Evolutionary conservation across 2,113 vertebrate genomes (phyloP).

Genomic region (Calyptommatus sinebrachiatus): DNA sequence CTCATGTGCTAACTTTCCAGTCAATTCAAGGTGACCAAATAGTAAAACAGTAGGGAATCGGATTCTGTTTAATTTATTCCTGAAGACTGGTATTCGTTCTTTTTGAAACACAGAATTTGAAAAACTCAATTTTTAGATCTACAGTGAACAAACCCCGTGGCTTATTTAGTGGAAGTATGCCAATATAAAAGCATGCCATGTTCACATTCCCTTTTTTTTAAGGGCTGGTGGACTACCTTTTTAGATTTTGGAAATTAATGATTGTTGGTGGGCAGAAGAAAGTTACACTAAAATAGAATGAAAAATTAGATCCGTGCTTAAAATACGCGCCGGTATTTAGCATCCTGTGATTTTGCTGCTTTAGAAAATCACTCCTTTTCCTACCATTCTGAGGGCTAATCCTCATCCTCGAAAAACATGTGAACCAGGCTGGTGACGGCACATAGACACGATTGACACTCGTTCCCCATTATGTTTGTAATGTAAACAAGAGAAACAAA

Average conservation of each 20-base stretch:
- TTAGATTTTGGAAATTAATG: neutral
- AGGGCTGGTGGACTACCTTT: neutral
- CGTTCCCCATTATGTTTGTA: neutral
- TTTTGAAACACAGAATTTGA: neutral
- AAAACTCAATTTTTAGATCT: neutral
- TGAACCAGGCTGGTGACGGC: neutral
- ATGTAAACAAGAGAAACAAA: neutral
- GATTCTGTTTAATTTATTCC: conserved; percentile 14
- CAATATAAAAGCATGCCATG: neutral
- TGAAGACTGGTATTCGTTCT: neutral
- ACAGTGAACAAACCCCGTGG: neutral
- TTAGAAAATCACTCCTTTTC: neutral
- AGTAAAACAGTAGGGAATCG: neutral
- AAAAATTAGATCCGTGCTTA: neutral
- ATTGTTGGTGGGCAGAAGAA: neutral
- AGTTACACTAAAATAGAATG: neutral
- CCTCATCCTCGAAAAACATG: neutral
- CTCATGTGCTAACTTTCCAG: neutral
- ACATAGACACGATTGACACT: neutral
- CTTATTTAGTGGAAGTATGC: neutral
- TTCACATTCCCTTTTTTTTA: neutral
- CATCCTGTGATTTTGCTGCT: too few species aligned
- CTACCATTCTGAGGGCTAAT: neutral
- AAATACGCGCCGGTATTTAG: neutral
- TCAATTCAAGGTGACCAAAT: neutral